Evolutionary conservation across 2,797 vertebrate genomes (phyloP), one percentile per base, ranked within the genome.

Genomic region (Cygnus olor): DNA sequence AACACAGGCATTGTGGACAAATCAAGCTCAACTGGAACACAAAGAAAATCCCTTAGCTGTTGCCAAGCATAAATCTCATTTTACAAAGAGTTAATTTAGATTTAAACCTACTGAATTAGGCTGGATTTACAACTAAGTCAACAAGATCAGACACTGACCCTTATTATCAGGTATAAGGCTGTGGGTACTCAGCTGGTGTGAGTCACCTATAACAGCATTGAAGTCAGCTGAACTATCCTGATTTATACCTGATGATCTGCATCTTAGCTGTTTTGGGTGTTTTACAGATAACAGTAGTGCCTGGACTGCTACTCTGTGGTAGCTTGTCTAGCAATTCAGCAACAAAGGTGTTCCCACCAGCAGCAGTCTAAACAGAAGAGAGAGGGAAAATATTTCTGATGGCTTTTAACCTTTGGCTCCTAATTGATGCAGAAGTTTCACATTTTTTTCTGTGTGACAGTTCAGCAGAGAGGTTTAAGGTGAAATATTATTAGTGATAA

Each of bases 101-200:
- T 70, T 89, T 89, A 90, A 85, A 80, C 34, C 30, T 60, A 11
- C 32, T 61, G 80, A 57, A 82, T 84, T 73, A 57, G 40, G 15
- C 30, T 53, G 32, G 42, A 73, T 85, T 91, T 76, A 18, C 38
- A 88, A 70, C 44, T 30, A 63, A 36, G 8, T 47, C 42, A 63
- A 4, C 1, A 6, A 60, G 27, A 89, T 4, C 21, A 6, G 6
- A 36, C 14, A 80, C 0, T 0, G 11, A 56, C 40, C 18, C 5
- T 81, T 53, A 7, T 56, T 34, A 36, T 34, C 34, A 53, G 34
- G 7, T 60, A 2, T 68, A 57, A 60, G 21, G n/a, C 6, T 72
- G 27, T 66, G 36, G 47, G 17, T 77, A 9, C 2, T 84, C 36
- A 22, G 20, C 7, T 82, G 61, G 8, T 34, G 27, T 57, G 21